These are phyloP conservation scores for Dicaeum eximium DNA, from an alignment of 2,113 vertebrate species.

Conservation along the genomic window DNA sequence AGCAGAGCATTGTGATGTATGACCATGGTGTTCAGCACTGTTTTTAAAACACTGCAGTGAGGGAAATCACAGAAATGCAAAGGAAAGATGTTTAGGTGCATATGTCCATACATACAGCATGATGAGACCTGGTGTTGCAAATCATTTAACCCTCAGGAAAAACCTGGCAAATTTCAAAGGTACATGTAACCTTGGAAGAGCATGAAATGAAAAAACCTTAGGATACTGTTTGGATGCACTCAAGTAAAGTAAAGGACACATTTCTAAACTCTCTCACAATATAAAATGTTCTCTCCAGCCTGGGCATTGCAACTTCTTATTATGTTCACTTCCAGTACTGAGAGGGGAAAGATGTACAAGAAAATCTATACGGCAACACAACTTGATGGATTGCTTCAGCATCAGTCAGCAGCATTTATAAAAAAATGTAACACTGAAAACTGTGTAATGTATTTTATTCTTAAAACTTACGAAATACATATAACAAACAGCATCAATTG, in stretches of 20 bases:
- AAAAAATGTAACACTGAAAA: slow-evolving; percentile 34
- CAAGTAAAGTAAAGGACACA: not conserved
- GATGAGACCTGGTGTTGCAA: not conserved
- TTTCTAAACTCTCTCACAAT: not conserved
- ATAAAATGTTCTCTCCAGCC: not conserved
- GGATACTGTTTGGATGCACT: not conserved
- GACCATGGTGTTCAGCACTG: not conserved
- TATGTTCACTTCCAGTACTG: not conserved
- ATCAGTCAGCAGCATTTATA: slow-evolving; percentile 12
- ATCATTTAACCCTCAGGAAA: not conserved
- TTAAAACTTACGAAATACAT: slow-evolving; percentile 38
- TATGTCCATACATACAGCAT: not conserved
- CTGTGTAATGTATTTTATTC: slow-evolving; percentile 17
- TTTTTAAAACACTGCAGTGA: not conserved
- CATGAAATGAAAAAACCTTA: not conserved
- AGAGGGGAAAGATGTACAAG: not conserved
- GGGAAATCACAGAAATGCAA: not conserved
- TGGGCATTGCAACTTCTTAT: not conserved
- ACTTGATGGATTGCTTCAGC: not conserved
- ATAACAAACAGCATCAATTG: not conserved
- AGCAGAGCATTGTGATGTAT: not conserved
- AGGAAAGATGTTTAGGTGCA: not conserved
- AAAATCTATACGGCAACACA: not conserved
- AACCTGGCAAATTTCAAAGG: not conserved
- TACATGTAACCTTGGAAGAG: not conserved